Percentiles rank a stretch among this genome's conserved stretches.
phyloP scores from a whole-genome alignment of 2,797 vertebrate genomes.

The Decapterus maruadsi region DNA sequence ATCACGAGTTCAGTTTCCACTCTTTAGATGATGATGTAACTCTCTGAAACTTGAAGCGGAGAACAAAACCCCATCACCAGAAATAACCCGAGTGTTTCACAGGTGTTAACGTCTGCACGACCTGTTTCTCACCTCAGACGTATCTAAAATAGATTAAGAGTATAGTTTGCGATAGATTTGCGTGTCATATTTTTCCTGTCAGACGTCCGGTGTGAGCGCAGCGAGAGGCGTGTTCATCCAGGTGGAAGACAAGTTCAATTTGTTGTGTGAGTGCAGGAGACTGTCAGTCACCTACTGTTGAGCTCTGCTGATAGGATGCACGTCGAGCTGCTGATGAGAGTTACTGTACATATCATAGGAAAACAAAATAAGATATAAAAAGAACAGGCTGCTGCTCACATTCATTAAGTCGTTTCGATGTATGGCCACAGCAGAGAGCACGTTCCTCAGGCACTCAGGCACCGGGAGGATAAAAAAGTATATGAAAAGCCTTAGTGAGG shows the following conservation, averaged over 20 bases:
- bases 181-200: too few species aligned
- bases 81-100: slow-evolving; percentile 4
- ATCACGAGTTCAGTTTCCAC: background rate
- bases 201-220: background rate
- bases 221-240: background rate
- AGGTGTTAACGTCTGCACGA: background rate
- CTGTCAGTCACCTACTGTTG: background rate
- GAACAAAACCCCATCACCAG: slow-evolving; percentile 3
- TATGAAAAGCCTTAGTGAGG: slow-evolving; percentile 7
- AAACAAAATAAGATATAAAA: slow-evolving; percentile 2
- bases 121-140: slow-evolving; percentile 2
- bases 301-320: background rate
- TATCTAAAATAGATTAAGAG: background rate
- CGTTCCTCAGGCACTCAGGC: background rate
- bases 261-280: background rate
- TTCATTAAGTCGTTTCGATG: background rate
- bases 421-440: background rate
- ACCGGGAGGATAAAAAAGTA: background rate
- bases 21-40: background rate
- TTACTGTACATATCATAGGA: background rate
- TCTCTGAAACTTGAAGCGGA: slow-evolving; percentile 13
- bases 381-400: background rate
- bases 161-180: background rate
- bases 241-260: background rate
- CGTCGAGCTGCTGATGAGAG: background rate